Percentiles rank a stretch among this genome's conserved stretches.
These are phyloP conservation scores for Empidonax alnorum DNA, from an alignment of 2,113 vertebrate species.

Conservation along the genomic window DNA sequence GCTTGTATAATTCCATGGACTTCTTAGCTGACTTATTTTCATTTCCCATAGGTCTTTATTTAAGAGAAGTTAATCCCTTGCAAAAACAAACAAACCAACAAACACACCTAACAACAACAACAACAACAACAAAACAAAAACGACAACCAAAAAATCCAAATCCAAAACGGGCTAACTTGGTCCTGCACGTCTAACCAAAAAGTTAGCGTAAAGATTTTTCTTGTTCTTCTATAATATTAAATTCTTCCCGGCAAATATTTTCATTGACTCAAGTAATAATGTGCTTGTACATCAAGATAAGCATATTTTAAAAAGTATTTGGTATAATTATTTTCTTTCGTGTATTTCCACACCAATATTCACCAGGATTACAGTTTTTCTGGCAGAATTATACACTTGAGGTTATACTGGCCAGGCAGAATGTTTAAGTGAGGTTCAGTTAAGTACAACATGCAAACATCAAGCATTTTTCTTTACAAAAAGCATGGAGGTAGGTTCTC, in stretches of 20 bases:
- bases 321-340: background rate
- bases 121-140: background rate
- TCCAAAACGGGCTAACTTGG: background rate
- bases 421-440: background rate
- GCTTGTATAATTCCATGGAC: background rate
- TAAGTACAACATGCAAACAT: background rate
- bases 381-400: background rate
- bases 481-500: background rate
- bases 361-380: background rate
- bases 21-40: background rate
- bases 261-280: background rate
- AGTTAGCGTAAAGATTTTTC: background rate
- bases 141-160: background rate
- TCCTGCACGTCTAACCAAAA: background rate
- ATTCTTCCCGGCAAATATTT: background rate
- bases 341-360: background rate
- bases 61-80: background rate
- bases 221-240: background rate
- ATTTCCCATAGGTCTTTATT: background rate
- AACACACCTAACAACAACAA: background rate
- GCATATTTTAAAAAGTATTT: background rate
- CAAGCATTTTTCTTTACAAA: background rate
- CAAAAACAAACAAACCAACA: background rate
- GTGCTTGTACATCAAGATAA: background rate
- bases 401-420: fast-evolving